Percentiles rank a stretch among this genome's conserved stretches.
Evolutionary conservation across 2,888 invertebrate genomes (phyloP).

Genomic region (Chloroclysta siterata): DNA sequence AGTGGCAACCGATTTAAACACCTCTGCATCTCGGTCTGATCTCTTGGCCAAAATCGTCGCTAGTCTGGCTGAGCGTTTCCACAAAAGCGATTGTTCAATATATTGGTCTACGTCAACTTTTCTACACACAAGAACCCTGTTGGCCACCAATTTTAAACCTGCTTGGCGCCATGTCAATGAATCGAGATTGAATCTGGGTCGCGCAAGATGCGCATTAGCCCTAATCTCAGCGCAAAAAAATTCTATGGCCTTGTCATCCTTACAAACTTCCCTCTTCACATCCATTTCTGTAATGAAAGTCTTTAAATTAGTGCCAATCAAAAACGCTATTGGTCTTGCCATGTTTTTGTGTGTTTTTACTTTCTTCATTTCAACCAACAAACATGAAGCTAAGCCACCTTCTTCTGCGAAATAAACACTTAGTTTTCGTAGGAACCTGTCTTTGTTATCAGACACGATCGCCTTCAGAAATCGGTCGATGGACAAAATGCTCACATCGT

Average conservation of each 20-base stretch:
- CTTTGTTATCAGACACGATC: not conserved
- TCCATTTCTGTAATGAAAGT: conserved; percentile 8
- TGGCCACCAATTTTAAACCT: conserved; percentile 7
- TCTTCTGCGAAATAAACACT: conserved; percentile 13
- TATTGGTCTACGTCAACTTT: conserved; percentile 5
- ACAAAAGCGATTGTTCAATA: conserved; percentile 10
- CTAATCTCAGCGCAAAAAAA: conserved; percentile 9
- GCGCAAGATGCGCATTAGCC: conserved; percentile 13
- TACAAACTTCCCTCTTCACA: not conserved
- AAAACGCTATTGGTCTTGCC: conserved; percentile 8
- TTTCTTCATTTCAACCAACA: conserved; percentile 8
- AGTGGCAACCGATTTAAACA: conserved; percentile 1
- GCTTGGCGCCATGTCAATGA: conserved; percentile 10
- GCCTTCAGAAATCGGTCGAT: conserved; percentile 26
- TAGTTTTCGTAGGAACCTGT: conserved; percentile 4
- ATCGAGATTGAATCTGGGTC: conserved; percentile 3
- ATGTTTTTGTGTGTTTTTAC: conserved; percentile 5
- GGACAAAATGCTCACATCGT: conserved; percentile 51
- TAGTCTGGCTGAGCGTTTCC: conserved; percentile 10
- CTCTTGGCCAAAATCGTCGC: conserved; percentile 10
- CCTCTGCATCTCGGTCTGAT: conserved; percentile 5
- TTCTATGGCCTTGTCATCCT: not conserved
- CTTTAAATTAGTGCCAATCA: conserved; percentile 6
- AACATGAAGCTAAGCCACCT: conserved; percentile 7
- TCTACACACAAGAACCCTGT: conserved; percentile 5